phyloP scores from a whole-genome alignment of 2,797 vertebrate genomes.

The Merluccius polli region DNA sequence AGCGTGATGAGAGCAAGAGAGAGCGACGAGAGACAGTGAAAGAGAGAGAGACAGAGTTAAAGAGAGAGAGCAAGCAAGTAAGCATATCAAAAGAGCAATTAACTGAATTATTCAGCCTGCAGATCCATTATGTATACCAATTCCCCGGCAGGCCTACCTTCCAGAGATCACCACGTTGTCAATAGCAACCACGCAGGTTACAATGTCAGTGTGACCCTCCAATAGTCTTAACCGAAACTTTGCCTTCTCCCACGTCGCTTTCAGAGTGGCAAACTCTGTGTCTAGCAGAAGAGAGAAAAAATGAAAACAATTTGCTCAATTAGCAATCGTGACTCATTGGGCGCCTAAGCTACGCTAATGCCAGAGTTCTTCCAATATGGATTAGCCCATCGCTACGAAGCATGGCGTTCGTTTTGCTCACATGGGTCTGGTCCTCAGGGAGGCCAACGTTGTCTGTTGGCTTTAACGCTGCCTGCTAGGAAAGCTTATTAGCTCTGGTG shows the following conservation, averaged over 20 bases:
- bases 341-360: conserved; percentile 42
- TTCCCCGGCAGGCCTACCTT: conserved; percentile 63
- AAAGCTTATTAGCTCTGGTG: conserved; percentile 34
- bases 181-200: conserved; percentile 75
- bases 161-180: conserved; percentile 79
- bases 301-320: conserved; percentile 50
- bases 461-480: conserved; percentile 47
- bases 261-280: conserved; percentile 57
- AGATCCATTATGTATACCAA: conserved; percentile 52
- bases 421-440: conserved; percentile 41
- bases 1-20: not conserved
- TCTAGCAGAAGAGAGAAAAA: conserved; percentile 49
- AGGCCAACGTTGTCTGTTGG: conserved; percentile 41
- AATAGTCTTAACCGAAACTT: conserved; percentile 74
- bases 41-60: conserved; percentile 9
- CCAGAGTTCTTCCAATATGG: conserved; percentile 47
- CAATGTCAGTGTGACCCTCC: conserved; percentile 79
- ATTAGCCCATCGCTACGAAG: conserved; percentile 47
- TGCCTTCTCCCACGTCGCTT: conserved; percentile 68
- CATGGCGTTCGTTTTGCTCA: conserved; percentile 53
- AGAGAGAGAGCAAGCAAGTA: conserved; percentile 13
- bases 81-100: conserved; percentile 50
- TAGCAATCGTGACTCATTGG: conserved; percentile 55
- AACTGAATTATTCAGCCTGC: conserved; percentile 56
- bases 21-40: conserved; percentile 9